Percentiles rank a stretch among this genome's conserved stretches.
Conservation (phyloP, 2,113 vertebrate genomes). For the Proterorhinus semilunaris region DNA sequence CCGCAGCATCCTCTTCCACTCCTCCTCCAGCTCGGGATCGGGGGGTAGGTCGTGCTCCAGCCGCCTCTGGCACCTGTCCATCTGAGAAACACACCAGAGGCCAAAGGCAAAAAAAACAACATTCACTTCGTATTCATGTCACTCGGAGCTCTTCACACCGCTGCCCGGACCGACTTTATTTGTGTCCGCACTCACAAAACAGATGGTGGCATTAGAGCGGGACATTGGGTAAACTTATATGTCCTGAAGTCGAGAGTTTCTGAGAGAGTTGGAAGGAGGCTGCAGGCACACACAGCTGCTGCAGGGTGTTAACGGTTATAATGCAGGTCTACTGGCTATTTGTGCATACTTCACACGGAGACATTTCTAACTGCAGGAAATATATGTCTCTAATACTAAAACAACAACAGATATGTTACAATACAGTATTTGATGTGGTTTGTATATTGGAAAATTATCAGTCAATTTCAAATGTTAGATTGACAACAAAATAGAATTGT, state of each 20-base stretch:
- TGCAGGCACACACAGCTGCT: constrained; percentile 37
- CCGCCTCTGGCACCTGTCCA: constrained; percentile 77
- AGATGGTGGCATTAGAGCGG: constrained; percentile 48
- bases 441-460: no score
- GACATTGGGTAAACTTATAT: constrained; percentile 29
- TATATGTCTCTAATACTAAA: neutral
- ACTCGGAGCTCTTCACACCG: constrained; percentile 23
- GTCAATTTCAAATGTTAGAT: no score
- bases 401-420: no score
- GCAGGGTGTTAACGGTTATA: constrained; percentile 43
- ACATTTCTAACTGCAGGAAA: neutral
- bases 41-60: constrained; percentile 82
- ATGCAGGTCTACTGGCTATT: constrained; percentile 30
- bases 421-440: no score
- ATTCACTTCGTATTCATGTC: constrained; percentile 54
- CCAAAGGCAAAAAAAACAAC: constrained; percentile 5
- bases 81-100: constrained; percentile 50
- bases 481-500: no score
- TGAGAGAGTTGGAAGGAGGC: constrained; percentile 7
- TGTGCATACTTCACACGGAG: neutral
- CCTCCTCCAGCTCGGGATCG: constrained; percentile 77
- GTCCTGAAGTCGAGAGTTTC: constrained; percentile 20
- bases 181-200: constrained; percentile 43
- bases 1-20: constrained; percentile 75
- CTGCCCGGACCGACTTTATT: constrained; percentile 27